Evolutionary conservation across 2,797 vertebrate species (phyloP).

Genomic region (Gymnoscopelus braueri): DNA sequence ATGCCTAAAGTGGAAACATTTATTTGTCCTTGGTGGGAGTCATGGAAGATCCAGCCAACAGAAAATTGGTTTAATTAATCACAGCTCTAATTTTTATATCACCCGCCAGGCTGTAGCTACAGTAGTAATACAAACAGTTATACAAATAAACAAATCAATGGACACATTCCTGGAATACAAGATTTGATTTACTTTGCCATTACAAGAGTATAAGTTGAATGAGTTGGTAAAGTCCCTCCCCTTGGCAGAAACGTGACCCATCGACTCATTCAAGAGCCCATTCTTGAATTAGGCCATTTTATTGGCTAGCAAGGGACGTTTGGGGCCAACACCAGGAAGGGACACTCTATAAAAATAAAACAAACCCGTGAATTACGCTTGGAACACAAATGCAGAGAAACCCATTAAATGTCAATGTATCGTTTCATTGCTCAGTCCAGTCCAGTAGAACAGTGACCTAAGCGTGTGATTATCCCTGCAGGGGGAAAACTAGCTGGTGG

Average conservation of each 20-base stretch:
- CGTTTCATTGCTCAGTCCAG: neutral
- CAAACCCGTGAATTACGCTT: slow-evolving; percentile 20
- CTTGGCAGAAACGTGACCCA: neutral
- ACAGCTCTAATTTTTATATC: no score
- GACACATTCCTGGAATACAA: no score
- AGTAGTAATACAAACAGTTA: no score
- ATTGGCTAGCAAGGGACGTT: neutral
- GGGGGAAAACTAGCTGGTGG: neutral
- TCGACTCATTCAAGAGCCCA: no score
- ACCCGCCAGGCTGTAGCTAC: no score
- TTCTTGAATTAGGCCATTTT: neutral
- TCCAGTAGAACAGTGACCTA: slow-evolving; percentile 1
- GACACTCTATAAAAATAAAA: neutral
- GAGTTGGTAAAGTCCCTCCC: neutral
- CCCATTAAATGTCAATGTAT: neutral
- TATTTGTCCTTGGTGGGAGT: no score
- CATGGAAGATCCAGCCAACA: no score
- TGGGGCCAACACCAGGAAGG: neutral
- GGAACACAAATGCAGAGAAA: slow-evolving; percentile 10
- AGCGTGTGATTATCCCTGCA: neutral
- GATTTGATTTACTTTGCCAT: no score
- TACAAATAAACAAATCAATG: no score
- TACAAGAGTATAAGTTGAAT: no score
- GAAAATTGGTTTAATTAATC: no score
- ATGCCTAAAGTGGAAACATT: no score